Base-by-base conservation (phyloP, 1,140 invertebrate species). In the Drosophila santomea region DNA sequence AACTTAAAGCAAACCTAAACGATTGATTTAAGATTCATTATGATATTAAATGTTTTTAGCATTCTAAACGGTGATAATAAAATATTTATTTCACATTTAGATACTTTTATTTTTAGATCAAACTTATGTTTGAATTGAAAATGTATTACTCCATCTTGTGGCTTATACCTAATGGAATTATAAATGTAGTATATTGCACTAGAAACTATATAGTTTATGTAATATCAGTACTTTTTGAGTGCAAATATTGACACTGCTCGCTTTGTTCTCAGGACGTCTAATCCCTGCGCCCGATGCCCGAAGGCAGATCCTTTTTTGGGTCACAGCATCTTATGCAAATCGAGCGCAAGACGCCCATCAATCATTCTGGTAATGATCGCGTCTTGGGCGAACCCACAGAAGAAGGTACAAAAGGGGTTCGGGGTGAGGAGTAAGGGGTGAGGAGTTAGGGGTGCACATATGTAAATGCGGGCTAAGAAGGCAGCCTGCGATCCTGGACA, bases 241-340 rank as follows among this genome's bases (percentile, higher is more conserved):
- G 72, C 55, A 81, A 77, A 77, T 80, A 78, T 81, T 80, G 63
- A 76, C 72, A 77, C 60, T 68, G n/a, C 17, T 50, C 28, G 56
- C 67, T 85, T 81, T 78, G 78, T 85, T 86, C 83, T 80, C 77
- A 84, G 74, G 54, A 45, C 20, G 35, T 52, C 61, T 81, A 78
- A 81, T 72, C 66, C 61, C 38, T 36, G 17, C 28, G 47, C 25
- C n/a, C 23, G 39, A 74, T 74, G 79, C 79, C 54, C 43, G 44
- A 5, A 23, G 58, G 57, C 57, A 57, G 59, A 51, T 50, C n/a
- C 20, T 15, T 38, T 43, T 47, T 41, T 15, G 41, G 51, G 35
- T 56, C 68, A 39, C 38, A 41, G 14, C 67, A 71, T 50, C 63
- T 59, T 80, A 80, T 80, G 78, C 63, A 80, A 80, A 80, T 80